These are phyloP conservation scores for Genyomyrus donnyi DNA, from an alignment of 2,113 vertebrate genomes.

Conservation along the genomic window DNA sequence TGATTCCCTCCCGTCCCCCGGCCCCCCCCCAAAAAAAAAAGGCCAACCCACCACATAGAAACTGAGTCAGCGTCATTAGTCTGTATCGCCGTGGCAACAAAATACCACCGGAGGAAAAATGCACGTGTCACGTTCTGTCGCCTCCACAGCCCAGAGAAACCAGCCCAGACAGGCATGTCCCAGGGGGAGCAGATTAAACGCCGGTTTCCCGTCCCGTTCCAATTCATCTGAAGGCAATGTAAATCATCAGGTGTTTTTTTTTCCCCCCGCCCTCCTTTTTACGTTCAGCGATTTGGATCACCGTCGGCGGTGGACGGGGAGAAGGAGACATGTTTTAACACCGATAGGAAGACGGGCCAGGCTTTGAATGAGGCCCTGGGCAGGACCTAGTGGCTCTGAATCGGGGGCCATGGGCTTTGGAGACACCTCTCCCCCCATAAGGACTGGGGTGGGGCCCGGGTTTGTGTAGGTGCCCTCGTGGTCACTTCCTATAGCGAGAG, in stretches of 20 bases:
- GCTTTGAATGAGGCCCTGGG: not conserved
- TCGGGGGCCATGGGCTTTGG: not conserved
- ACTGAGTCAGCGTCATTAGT: not conserved
- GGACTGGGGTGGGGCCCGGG: not conserved
- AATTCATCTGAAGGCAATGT: not conserved
- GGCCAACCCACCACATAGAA: not conserved
- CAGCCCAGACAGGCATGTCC: not conserved
- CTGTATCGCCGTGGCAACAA: not conserved
- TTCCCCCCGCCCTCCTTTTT: not conserved
- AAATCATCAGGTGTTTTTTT: not conserved
- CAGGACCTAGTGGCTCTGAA: not conserved
- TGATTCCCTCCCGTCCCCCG: not conserved
- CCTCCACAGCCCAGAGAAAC: not conserved
- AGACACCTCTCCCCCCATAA: not conserved
- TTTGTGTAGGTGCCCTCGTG: constrained; percentile 49
- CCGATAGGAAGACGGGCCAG: not conserved
- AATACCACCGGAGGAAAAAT: not conserved
- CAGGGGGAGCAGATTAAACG: not conserved
- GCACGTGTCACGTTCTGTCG: not conserved
- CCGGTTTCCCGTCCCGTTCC: not conserved
- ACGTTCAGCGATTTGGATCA: not conserved
- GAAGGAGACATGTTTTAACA: not conserved
- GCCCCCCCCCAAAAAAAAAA: not conserved
- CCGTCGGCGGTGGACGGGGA: not conserved
- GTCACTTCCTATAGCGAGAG: constrained; percentile 38